Evolutionary conservation across 1,140 invertebrate genomes (phyloP), one percentile per base, ranked within the genome.

Genomic region (Cydia amplana): DNA sequence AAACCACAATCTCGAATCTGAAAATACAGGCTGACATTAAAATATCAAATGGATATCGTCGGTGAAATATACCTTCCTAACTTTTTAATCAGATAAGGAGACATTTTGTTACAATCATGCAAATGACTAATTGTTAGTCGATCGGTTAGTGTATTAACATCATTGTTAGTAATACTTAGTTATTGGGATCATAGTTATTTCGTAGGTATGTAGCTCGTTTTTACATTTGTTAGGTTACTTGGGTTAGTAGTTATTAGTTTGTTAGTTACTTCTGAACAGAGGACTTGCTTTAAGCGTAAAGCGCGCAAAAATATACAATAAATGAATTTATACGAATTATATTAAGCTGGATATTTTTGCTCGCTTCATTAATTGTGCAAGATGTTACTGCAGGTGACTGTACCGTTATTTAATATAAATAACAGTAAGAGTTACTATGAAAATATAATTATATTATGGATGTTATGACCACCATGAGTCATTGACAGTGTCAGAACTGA

Each of bases 1-100:
- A 96, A 1, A 97, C 96, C 60, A 98, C 95, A 25, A 99, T 95
- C 91, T 99, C 98, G 88, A 98, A 98, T 82, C 96, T 95, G 78
- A 1, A 80, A 84, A 18, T 77, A 76, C 12, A 23, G 2, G 10
- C 1, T 23, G 20, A 18, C n/a, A 43, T 67, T 23, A 2, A 23
- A 60, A 74, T 55, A 23, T 5, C 28, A 32, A 70, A 23, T 46
- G 12, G 10, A 4, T 70, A 49, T 32, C 40, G 60, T 36, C 43
- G 7, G 20, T 73, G 16, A 20, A 55, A 12, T 25, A 14, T 74
- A 67, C 14, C 10, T 75, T 60, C 2, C 7, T 2, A 4, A 51
- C 51, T 18, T 18, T 73, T 12, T 60, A 60, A 23, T 60, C 55
- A 60, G 55, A 60, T 60, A 60, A 60, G 55, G 55, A 60, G 55